phyloP scores from a whole-genome alignment of 2,888 invertebrate genomes.

The Druceiella hillmani region DNA sequence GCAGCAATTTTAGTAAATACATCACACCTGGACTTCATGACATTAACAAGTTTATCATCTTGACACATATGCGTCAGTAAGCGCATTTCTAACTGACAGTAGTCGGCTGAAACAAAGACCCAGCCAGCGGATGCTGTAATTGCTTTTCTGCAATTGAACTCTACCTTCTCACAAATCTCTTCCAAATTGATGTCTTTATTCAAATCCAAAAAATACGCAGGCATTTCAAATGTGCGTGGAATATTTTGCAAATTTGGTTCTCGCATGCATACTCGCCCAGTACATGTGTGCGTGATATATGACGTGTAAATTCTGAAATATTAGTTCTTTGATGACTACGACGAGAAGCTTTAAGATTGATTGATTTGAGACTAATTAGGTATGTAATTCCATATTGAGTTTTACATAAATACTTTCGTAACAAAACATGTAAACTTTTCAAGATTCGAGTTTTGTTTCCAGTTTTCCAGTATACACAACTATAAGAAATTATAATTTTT shows the following conservation, averaged over 20 bases:
- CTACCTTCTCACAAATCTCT: slow-evolving; percentile 32
- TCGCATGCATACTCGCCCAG: slow-evolving; percentile 84
- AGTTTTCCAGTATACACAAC: no score
- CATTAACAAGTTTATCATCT: slow-evolving; percentile 63
- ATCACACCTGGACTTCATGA: slow-evolving; percentile 65
- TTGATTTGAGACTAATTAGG: no score
- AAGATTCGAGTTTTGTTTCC: no score
- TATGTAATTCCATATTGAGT: no score
- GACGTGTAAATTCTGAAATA: slow-evolving; percentile 57
- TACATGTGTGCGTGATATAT: slow-evolving; percentile 64
- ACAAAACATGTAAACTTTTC: no score
- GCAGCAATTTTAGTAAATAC: slow-evolving; percentile 84
- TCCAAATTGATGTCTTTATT: slow-evolving; percentile 23
- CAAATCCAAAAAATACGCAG: slow-evolving; percentile 31
- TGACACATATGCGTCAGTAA: slow-evolving; percentile 86
- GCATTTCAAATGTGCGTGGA: slow-evolving; percentile 76
- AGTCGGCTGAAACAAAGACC: slow-evolving; percentile 86
- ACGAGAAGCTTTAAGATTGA: no score
- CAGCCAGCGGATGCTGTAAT: slow-evolving; percentile 56
- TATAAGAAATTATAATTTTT: no score
- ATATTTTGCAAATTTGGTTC: slow-evolving; percentile 93
- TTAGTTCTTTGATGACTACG: slow-evolving; percentile 10
- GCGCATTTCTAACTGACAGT: slow-evolving; percentile 92
- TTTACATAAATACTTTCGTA: no score
- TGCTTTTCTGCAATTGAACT: slow-evolving; percentile 64